Evolutionary conservation across 35 echinoderm and acorn worm genomes (phyloP).

Genomic region (Heliocidaris tuberculata): DNA sequence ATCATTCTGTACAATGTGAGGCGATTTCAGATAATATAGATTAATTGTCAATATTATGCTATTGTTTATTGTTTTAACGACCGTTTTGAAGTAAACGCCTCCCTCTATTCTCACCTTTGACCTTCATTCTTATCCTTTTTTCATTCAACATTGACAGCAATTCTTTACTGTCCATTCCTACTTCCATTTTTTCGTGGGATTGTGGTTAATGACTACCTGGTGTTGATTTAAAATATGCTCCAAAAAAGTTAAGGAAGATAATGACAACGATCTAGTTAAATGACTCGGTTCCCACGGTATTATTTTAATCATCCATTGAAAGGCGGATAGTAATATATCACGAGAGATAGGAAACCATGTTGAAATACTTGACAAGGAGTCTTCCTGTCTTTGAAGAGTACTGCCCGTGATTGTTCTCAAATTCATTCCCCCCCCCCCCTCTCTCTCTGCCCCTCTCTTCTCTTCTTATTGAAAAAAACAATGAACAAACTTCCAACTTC

Average conservation of each 20-base stretch:
- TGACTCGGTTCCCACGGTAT: not conserved
- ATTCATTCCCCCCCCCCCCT: not conserved
- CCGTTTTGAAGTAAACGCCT: not conserved
- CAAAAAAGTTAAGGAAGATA: not conserved
- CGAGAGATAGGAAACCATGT: not conserved
- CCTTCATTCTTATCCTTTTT: not conserved
- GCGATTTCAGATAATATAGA: too few species aligned
- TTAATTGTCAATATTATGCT: too few species aligned
- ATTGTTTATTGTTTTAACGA: not conserved
- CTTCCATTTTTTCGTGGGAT: not conserved
- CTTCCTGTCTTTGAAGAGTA: conserved; percentile 9
- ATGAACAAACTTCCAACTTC: too few species aligned
- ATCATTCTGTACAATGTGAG: too few species aligned
- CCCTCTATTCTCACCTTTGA: not conserved
- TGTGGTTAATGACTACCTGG: not conserved
- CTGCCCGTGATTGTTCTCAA: not conserved
- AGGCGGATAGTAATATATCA: conserved; percentile 3
- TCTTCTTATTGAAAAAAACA: too few species aligned
- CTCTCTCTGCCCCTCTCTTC: too few species aligned
- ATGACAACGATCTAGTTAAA: not conserved
- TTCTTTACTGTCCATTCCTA: not conserved
- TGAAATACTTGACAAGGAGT: not conserved
- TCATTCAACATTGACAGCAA: not conserved
- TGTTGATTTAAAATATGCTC: conserved; percentile 6
- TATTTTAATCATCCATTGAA: not conserved